Percentiles rank a stretch among this genome's conserved stretches.
These are phyloP conservation scores for Crypturellus undulatus DNA, from an alignment of 2,113 vertebrate species.

Conservation along the genomic window DNA sequence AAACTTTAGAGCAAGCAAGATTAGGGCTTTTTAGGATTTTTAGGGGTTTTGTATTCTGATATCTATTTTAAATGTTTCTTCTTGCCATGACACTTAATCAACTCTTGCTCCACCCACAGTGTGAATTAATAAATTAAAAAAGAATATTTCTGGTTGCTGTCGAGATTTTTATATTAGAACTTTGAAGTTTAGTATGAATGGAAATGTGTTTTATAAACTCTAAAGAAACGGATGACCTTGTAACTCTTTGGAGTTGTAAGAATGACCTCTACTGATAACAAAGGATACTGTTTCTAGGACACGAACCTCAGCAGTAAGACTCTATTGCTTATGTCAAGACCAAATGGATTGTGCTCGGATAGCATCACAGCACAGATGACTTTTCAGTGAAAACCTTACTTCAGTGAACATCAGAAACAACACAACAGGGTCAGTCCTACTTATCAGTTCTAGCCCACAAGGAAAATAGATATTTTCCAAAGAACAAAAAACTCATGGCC, in stretches of 20 bases:
- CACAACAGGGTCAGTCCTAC: not conserved
- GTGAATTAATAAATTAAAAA: not conserved
- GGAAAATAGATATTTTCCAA: not conserved
- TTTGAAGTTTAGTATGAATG: not conserved
- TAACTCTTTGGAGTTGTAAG: not conserved
- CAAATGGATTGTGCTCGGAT: too few relatives aligned
- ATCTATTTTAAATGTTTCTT: not conserved
- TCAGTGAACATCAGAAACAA: not conserved
- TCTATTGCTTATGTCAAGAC: too few relatives aligned
- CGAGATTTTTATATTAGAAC: not conserved
- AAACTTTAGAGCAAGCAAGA: not conserved
- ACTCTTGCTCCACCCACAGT: not conserved
- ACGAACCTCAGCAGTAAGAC: too few relatives aligned
- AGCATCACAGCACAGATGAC: not conserved
- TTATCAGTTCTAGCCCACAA: not conserved
- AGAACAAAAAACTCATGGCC: not conserved
- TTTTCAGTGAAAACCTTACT: not conserved
- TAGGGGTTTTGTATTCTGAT: not conserved
- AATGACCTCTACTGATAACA: not conserved
- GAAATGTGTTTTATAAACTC: not conserved
- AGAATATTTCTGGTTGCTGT: not conserved
- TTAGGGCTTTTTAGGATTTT: not conserved
- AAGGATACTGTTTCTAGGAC: too few relatives aligned
- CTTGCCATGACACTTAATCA: not conserved
- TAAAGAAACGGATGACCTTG: not conserved